Percentiles rank a stretch among this genome's conserved stretches.
phyloP scores from a whole-genome alignment of 1,140 invertebrate species.

The Drosophila saltans region DNA sequence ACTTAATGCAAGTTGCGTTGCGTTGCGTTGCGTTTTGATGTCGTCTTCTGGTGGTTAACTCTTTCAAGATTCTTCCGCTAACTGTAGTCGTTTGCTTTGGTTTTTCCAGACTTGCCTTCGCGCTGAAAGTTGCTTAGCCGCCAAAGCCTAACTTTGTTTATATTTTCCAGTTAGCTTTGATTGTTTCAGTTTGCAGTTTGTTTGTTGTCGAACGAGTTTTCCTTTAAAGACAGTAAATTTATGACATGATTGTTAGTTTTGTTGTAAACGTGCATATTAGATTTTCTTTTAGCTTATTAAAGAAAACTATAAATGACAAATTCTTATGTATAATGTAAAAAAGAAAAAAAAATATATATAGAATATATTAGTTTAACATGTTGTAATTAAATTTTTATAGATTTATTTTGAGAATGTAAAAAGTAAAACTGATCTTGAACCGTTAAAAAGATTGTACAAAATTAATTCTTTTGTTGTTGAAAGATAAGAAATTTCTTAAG shows the following conservation, averaged over 20 bases:
- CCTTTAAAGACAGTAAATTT: constrained; percentile 26
- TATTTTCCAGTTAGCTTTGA: constrained; percentile 72
- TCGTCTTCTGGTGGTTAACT: constrained; percentile 22
- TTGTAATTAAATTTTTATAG: too few species aligned
- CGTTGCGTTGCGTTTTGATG: not conserved
- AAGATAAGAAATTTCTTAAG: not conserved
- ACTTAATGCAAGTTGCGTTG: constrained; percentile 45
- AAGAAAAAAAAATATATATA: too few species aligned
- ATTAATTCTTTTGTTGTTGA: not conserved
- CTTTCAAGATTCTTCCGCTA: constrained; percentile 64
- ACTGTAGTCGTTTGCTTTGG: constrained; percentile 54
- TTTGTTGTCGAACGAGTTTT: constrained; percentile 57
- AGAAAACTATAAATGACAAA: not conserved
- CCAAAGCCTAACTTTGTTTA: constrained; percentile 66
- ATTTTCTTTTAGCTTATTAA: too few species aligned
- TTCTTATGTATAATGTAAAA: too few species aligned
- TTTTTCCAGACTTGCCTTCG: constrained; percentile 4
- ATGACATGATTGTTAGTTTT: constrained; percentile 24
- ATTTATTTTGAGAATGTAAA: too few species aligned
- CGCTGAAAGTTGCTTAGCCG: constrained; percentile 67
- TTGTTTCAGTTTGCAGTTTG: constrained; percentile 59
- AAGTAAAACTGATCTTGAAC: too few species aligned
- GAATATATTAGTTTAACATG: too few species aligned
- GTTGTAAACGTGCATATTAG: constrained; percentile 3
- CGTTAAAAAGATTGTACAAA: too few species aligned